A percentile compares a stretch with the other conserved stretches of the same genome.
Conservation (phyloP, 2,797 vertebrate genomes). For the Falco berigora region DNA sequence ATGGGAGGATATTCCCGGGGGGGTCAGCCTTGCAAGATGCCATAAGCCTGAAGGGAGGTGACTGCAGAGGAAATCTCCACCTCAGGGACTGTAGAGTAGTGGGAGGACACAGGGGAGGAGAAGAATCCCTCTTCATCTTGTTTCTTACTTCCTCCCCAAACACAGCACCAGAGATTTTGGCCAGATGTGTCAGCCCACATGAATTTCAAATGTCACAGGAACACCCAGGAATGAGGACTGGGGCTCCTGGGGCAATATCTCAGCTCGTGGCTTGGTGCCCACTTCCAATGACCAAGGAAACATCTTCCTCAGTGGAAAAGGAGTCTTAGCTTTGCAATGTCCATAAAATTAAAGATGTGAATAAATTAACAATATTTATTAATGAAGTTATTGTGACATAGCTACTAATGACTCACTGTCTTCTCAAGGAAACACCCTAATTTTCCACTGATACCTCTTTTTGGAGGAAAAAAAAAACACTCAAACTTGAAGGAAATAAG, state of each 20-base stretch:
- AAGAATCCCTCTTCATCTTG: neutral
- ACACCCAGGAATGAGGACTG: neutral
- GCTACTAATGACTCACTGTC: neutral
- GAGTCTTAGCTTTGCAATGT: neutral
- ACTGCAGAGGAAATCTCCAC: rapidly evolving
- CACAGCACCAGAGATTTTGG: neutral
- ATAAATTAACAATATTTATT: neutral
- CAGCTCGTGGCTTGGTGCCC: rapidly evolving
- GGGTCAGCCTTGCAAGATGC: neutral
- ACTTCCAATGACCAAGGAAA: neutral
- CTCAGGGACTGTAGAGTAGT: rapidly evolving
- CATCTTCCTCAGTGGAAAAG: neutral
- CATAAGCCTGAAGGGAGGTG: rapidly evolving
- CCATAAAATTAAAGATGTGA: neutral
- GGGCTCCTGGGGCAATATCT: rapidly evolving
- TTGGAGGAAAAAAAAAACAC: neutral
- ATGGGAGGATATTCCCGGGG: neutral
- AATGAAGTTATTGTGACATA: neutral
- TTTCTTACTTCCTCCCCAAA: neutral
- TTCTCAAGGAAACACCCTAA: slow-evolving; percentile 26
- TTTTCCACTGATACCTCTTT: neutral
- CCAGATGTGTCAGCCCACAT: neutral
- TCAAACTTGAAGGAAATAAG: neutral
- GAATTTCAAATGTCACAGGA: neutral
- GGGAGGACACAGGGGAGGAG: neutral